Percentiles rank a stretch among this genome's conserved stretches.
phyloP scores from a whole-genome alignment of 2,888 invertebrate genomes.

The Rosalia funebris region DNA sequence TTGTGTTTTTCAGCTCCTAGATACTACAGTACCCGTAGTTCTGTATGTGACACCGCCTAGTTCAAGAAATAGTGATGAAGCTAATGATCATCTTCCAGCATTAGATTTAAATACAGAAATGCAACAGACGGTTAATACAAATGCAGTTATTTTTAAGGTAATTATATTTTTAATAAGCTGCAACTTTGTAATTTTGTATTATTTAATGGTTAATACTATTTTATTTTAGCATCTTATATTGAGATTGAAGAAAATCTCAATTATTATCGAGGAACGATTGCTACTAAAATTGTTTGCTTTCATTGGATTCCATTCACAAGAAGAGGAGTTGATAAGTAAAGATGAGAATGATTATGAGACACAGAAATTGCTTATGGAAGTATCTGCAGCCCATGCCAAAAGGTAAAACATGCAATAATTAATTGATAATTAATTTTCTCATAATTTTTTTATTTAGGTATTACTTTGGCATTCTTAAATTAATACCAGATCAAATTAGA shows the following conservation, averaged over 20 bases:
- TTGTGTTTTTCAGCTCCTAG: slow-evolving; percentile 76
- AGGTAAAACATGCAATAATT: slow-evolving; percentile 67
- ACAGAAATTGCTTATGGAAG: slow-evolving; percentile 81
- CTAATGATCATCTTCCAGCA: slow-evolving; percentile 72
- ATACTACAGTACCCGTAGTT: slow-evolving; percentile 85
- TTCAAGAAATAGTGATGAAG: slow-evolving; percentile 64
- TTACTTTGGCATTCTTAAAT: slow-evolving; percentile 61
- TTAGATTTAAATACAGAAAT: slow-evolving; percentile 84
- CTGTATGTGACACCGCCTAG: slow-evolving; percentile 75
- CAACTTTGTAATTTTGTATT: neutral
- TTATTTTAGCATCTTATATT: slow-evolving; percentile 77
- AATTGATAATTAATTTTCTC: neutral
- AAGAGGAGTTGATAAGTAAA: slow-evolving; percentile 65
- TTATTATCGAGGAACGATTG: slow-evolving; percentile 88
- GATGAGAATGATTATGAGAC: slow-evolving; percentile 85
- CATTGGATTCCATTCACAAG: slow-evolving; percentile 66
- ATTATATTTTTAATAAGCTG: neutral
- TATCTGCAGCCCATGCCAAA: slow-evolving; percentile 82
- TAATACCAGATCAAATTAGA: slow-evolving; percentile 73
- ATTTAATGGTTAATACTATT: slow-evolving; percentile 13
- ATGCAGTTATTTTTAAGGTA: slow-evolving; percentile 88
- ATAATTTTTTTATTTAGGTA: slow-evolving; percentile 43
- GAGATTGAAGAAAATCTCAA: slow-evolving; percentile 82
- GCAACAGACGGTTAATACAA: slow-evolving; percentile 69
- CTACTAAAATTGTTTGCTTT: slow-evolving; percentile 78